Conservation (phyloP, 2,888 invertebrate genomes). For the Epicampocera succincta region DNA sequence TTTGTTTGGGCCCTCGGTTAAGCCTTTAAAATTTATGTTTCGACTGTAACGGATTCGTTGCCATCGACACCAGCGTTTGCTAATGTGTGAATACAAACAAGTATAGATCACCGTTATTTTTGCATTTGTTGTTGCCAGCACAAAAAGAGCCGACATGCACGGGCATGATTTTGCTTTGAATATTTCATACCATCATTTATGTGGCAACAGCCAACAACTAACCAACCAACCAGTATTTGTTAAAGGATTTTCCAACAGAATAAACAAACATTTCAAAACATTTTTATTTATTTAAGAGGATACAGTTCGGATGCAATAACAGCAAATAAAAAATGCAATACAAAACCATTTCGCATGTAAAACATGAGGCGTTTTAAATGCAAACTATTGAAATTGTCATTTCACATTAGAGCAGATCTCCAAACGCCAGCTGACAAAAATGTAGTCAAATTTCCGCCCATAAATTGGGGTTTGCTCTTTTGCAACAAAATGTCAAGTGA, state of each 20-base stretch:
- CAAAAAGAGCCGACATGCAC: conserved; percentile 1
- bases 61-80: conserved; percentile 3
- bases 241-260: conserved; percentile 54
- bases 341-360: conserved; percentile 23
- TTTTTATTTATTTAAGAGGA: conserved; percentile 44
- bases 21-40: not conserved
- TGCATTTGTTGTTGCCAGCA: not conserved
- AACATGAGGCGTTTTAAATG: conserved; percentile 35
- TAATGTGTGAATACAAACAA: conserved; percentile 26
- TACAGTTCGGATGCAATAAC: conserved; percentile 12
- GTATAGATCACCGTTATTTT: conserved; percentile 22
- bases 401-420: conserved; percentile 5
- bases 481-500: conserved; percentile 19
- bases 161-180: conserved; percentile 6
- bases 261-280: conserved; percentile 58
- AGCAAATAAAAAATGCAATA: conserved; percentile 3
- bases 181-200: conserved; percentile 33
- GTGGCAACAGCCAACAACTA: conserved; percentile 21
- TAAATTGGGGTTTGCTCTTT: not conserved
- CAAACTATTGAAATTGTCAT: conserved; percentile 41
- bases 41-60: not conserved
- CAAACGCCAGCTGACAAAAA: not conserved
- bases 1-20: not conserved
- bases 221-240: conserved; percentile 32
- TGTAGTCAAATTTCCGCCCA: not conserved